A percentile compares a stretch with the other conserved stretches of the same genome.
These are phyloP conservation scores for Protosalanx chinensis DNA, from an alignment of 2,797 vertebrate species.

Conservation along the genomic window DNA sequence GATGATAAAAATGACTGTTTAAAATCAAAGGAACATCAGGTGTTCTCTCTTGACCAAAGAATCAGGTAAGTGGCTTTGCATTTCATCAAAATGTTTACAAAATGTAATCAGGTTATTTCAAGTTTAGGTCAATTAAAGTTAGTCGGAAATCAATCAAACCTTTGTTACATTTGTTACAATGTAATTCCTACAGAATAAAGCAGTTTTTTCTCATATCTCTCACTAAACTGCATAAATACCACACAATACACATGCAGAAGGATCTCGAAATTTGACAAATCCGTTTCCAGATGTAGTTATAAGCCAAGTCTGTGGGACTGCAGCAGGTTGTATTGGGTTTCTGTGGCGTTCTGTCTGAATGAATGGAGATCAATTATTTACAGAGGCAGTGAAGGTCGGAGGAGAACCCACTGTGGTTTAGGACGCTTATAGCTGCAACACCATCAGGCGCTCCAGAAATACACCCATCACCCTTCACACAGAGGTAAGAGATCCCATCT, in stretches of 20 bases:
- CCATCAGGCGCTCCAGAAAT: background rate
- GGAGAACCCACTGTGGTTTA: conserved; percentile 36
- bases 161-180: too few relatives aligned
- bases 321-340: conserved; percentile 64
- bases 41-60: background rate
- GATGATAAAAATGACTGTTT: too few relatives aligned
- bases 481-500: conserved; percentile 9
- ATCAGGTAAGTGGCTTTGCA: conserved; percentile 28
- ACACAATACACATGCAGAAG: too few relatives aligned
- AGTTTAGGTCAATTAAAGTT: too few relatives aligned
- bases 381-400: conserved; percentile 61
- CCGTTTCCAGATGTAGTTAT: background rate
- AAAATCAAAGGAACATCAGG: too few relatives aligned
- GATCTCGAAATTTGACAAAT: too few relatives aligned
- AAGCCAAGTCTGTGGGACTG: conserved; percentile 15
- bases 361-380: conserved; percentile 76
- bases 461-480: conserved; percentile 2
- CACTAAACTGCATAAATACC: too few relatives aligned
- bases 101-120: background rate
- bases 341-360: conserved; percentile 67
- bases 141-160: too few relatives aligned
- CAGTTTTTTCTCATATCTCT: background rate
- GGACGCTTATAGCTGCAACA: conserved; percentile 10
- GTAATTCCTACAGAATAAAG: too few relatives aligned
- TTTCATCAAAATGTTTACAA: background rate